Evolutionary conservation across 2,888 invertebrate genomes (phyloP), one percentile per base, ranked within the genome.

Genomic region (Dryomyza anilis): DNA sequence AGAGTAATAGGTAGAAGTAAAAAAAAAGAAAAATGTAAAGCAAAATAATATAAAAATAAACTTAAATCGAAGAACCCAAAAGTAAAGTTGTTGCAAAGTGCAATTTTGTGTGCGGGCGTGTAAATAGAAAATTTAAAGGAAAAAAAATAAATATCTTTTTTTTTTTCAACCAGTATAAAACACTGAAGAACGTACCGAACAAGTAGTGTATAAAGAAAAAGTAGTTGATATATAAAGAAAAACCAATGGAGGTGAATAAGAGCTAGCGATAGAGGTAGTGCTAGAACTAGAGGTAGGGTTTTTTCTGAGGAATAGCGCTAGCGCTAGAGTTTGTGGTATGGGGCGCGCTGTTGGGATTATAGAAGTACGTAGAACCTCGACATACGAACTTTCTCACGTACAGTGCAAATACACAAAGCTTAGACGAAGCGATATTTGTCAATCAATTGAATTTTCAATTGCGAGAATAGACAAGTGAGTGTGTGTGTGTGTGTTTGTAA

Each of bases 401-500:
- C 58, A 55, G 52, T 27, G 30, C 50, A 52, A 55, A 63, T 36
- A 63, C 16, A 48, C 23, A n/a, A 36, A 63, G 36, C 50, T 52
- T 29, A 39, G 21, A 43, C 29, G 61, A 43, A 27, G 55, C 43
- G 59, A 65, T 67, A 65, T 69, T 69, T 69, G 67, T 69, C 69
- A 69, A 69, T 69, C 69, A 67, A 69, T 69, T 65, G 67, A 62
- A 67, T 66, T 69, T 69, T 69, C 67, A 64, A 69, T 64, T 67
- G 58, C 59, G 64, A 50, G 57, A 69, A 59, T 59, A 55, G 59
- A 50, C 61, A 58, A 10, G 58, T 27, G 21, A 10, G 48, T 6
- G n/a, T 36, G n/a, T 55, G n/a, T 50, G 36, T 46, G 52, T 16
- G 19, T 55, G 23, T 57, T 19, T 19, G n/a, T 25, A 21, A 43